phyloP scores from a whole-genome alignment of 2,113 vertebrate genomes.

The Spheniscus mendiculus region DNA sequence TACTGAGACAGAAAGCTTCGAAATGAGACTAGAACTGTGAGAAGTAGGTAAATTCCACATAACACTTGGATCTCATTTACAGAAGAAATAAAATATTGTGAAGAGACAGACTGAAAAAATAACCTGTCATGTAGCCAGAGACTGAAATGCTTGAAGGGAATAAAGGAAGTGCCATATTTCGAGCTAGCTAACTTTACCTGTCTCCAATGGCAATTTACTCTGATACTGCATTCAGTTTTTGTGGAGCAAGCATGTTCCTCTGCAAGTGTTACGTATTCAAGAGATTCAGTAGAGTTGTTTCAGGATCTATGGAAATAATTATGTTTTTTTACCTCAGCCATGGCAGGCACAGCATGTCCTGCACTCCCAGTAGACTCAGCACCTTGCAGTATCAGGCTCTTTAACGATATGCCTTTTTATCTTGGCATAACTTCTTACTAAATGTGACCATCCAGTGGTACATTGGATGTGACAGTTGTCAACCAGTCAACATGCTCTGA shows the following conservation, averaged over 20 bases:
- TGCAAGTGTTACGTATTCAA: background rate
- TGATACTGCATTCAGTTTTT: background rate
- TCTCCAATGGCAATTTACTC: background rate
- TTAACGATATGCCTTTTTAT: background rate
- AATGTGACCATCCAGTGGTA: background rate
- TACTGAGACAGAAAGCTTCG: background rate
- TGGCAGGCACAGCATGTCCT: background rate
- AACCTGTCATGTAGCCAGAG: background rate
- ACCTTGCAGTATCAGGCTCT: background rate
- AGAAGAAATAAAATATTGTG: background rate
- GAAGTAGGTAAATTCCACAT: background rate
- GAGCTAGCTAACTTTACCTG: background rate
- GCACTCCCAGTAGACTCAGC: background rate
- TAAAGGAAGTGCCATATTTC: background rate
- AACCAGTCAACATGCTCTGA: background rate
- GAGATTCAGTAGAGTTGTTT: background rate
- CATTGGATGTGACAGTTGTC: background rate
- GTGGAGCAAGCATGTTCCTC: background rate
- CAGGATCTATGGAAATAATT: background rate
- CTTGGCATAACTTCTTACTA: background rate
- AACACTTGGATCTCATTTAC: background rate
- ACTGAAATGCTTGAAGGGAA: background rate
- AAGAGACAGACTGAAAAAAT: background rate
- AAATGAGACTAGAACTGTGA: background rate
- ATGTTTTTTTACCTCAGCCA: background rate